phyloP scores from a whole-genome alignment of 2,888 invertebrate species.

The Hydropsyche betteni region DNA sequence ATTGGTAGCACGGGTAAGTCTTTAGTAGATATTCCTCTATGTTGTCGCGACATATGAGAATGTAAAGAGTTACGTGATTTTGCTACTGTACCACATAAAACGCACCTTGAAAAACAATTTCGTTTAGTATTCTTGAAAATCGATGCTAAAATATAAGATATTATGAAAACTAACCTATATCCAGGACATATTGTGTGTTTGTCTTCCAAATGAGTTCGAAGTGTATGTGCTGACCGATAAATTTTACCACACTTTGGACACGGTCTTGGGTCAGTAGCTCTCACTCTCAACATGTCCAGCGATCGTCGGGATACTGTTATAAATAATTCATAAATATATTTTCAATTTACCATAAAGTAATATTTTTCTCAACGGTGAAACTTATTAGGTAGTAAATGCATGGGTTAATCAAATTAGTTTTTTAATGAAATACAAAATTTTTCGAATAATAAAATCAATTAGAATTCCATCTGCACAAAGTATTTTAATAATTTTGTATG shows the following conservation, averaged over 20 bases:
- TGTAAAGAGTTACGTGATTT: slow-evolving; percentile 91
- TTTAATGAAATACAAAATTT: no score
- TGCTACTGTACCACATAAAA: slow-evolving; percentile 90
- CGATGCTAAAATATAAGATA: not conserved
- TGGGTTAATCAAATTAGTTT: no score
- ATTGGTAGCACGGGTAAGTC: slow-evolving; percentile 91
- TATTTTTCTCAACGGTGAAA: no score
- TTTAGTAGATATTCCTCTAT: slow-evolving; percentile 92
- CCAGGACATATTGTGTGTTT: slow-evolving; percentile 94
- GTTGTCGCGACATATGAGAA: slow-evolving; percentile 94
- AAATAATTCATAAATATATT: no score
- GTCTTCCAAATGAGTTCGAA: slow-evolving; percentile 90
- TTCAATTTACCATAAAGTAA: no score
- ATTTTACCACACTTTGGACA: slow-evolving; percentile 95
- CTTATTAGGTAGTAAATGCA: no score
- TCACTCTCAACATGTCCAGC: slow-evolving; percentile 84
- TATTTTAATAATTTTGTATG: not conserved
- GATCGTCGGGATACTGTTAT: slow-evolving; percentile 77
- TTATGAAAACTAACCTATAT: slow-evolving; percentile 66
- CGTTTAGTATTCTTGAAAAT: not conserved
- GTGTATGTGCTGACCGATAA: slow-evolving; percentile 89
- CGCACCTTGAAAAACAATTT: slow-evolving; percentile 68
- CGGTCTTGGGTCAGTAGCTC: slow-evolving; percentile 91
- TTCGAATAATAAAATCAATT: not conserved
- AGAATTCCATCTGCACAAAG: slow-evolving; percentile 36